Conservation (phyloP, 2,888 invertebrate genomes). For the Tridacna crocea region DNA sequence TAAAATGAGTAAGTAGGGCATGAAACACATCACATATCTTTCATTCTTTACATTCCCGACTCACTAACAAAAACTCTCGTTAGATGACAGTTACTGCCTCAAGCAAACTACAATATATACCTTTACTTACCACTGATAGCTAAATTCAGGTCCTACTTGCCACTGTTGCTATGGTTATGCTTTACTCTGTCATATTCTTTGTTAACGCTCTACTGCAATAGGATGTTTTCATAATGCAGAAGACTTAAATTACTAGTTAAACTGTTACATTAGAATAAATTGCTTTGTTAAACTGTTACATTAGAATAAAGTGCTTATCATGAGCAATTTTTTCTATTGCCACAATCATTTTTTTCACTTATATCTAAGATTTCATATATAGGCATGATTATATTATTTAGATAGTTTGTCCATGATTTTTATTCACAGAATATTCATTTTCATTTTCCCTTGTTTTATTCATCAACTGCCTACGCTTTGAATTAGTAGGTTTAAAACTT, state of each 20-base stretch:
- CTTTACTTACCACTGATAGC: slow-evolving; percentile 2
- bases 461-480: too few species aligned
- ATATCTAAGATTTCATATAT: too few species aligned
- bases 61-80: slow-evolving; percentile 1
- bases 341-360: neutral
- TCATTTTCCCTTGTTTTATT: too few species aligned
- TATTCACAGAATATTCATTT: too few species aligned
- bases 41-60: slow-evolving; percentile 39
- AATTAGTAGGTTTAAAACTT: too few species aligned
- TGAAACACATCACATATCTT: slow-evolving; percentile 20
- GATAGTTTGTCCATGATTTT: too few species aligned
- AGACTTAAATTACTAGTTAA: neutral
- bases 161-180: slow-evolving; percentile 12
- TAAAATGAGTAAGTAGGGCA: slow-evolving; percentile 4
- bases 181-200: neutral
- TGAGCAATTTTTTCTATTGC: neutral
- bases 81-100: slow-evolving; percentile 25
- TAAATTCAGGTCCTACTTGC: slow-evolving; percentile 13
- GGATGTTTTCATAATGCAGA: neutral
- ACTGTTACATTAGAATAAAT: neutral
- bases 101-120: slow-evolving; percentile 6
- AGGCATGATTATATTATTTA: too few species aligned
- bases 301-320: neutral
- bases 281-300: neutral
- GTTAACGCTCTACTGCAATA: neutral